Evolutionary conservation across 2,113 vertebrate genomes (phyloP).

Genomic region (Eidolon helvum): DNA sequence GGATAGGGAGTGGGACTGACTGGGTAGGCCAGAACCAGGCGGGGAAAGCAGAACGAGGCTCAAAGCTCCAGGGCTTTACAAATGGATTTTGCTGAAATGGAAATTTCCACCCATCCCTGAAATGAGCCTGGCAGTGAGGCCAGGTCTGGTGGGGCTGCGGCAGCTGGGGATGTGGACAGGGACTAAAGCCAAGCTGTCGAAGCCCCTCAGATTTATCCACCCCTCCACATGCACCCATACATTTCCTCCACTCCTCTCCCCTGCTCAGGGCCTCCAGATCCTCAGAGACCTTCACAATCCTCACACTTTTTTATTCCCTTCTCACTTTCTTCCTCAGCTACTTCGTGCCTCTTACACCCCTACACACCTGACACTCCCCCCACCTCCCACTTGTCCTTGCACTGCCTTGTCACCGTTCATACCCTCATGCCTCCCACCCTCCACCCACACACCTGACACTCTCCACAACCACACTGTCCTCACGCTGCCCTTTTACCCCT

Average conservation of each 20-base stretch:
- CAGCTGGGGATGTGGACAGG: not conserved
- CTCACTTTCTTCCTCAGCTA: not conserved
- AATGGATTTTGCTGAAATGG: conserved; percentile 80
- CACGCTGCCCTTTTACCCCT: not conserved
- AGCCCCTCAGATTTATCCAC: not conserved
- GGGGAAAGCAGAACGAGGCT: conserved; percentile 53
- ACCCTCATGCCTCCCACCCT: not conserved
- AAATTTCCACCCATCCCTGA: conserved; percentile 80
- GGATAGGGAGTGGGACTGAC: not conserved
- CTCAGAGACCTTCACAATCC: not conserved
- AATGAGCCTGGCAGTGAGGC: conserved; percentile 70
- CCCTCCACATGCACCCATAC: not conserved
- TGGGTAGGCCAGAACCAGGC: conserved; percentile 46
- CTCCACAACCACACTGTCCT: not conserved
- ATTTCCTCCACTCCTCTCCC: not conserved
- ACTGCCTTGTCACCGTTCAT: not conserved
- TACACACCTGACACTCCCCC: not conserved
- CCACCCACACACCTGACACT: not conserved
- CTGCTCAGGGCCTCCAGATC: not conserved
- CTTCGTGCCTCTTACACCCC: not conserved
- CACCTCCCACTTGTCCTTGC: not conserved
- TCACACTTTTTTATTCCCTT: not conserved
- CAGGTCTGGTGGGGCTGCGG: conserved; percentile 43
- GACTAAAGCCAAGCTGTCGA: conserved; percentile 9
- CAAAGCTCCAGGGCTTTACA: conserved; percentile 78